Conservation (phyloP, 2,888 invertebrate genomes). For the Hofmannophila pseudospretella region DNA sequence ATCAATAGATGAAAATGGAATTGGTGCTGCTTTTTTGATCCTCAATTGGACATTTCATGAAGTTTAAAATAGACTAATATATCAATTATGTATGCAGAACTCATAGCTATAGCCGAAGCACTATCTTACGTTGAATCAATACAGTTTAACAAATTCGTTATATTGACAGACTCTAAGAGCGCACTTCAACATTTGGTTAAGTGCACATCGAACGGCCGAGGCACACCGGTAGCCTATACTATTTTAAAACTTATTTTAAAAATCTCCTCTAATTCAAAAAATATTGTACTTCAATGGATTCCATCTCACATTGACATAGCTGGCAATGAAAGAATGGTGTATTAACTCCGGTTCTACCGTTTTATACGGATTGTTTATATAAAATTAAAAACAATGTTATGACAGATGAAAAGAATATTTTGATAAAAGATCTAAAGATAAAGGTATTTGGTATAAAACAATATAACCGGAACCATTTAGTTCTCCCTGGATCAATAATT, state of each 20-base stretch:
- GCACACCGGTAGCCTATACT: background rate
- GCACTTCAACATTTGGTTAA: background rate
- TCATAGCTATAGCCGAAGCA: background rate
- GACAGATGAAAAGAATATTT: background rate
- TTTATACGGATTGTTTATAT: background rate
- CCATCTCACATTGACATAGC: background rate
- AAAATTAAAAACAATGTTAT: background rate
- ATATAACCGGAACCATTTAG: background rate
- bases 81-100: background rate
- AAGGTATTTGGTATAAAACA: background rate
- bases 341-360: background rate
- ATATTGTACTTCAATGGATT: background rate
- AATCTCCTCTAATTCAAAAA: background rate
- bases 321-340: background rate
- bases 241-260: background rate
- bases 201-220: background rate
- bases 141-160: background rate
- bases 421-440: conserved; percentile 1
- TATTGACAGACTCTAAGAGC: background rate
- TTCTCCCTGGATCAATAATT: background rate
- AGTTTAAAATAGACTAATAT: background rate
- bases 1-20: background rate
- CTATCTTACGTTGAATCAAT: background rate
- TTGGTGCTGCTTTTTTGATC: background rate
- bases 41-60: background rate